Conservation (phyloP, 2,113 vertebrate genomes). For the Conger conger region DNA sequence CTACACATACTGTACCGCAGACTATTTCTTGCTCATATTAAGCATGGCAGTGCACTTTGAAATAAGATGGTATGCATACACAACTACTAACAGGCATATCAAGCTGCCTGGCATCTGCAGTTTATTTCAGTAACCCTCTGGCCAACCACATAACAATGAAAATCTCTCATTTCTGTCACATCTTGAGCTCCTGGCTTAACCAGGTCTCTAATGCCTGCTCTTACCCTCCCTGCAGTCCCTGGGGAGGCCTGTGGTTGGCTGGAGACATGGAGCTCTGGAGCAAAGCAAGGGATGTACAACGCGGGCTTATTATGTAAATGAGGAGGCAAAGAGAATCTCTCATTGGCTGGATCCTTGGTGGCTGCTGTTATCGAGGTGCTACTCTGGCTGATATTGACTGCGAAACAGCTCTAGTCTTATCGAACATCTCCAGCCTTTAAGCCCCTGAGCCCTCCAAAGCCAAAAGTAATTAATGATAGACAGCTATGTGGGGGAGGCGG, state of each 20-base stretch:
- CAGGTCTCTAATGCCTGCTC: not conserved
- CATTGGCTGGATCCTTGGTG: conserved; percentile 12
- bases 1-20: not conserved
- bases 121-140: not conserved
- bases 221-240: not conserved
- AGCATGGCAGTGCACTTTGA: not conserved
- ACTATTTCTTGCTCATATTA: not conserved
- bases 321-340: not conserved
- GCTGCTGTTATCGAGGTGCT: conserved; percentile 13
- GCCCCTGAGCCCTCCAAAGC: conserved; percentile 7
- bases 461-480: conserved; percentile 9
- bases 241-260: conserved; percentile 31
- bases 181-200: not conserved
- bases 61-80: too few relatives aligned
- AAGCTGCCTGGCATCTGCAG: not conserved
- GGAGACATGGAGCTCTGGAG: conserved; percentile 13
- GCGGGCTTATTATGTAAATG: conserved; percentile 18
- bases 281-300: conserved; percentile 14
- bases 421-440: conserved; percentile 12
- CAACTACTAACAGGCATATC: not conserved
- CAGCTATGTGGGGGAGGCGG: not conserved
- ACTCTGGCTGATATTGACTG: conserved; percentile 8
- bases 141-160: not conserved
- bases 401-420: conserved; percentile 17
- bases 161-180: conserved; percentile 7